Base-by-base conservation (phyloP, 2,888 invertebrate genomes). In the Polyommatus icarus region DNA sequence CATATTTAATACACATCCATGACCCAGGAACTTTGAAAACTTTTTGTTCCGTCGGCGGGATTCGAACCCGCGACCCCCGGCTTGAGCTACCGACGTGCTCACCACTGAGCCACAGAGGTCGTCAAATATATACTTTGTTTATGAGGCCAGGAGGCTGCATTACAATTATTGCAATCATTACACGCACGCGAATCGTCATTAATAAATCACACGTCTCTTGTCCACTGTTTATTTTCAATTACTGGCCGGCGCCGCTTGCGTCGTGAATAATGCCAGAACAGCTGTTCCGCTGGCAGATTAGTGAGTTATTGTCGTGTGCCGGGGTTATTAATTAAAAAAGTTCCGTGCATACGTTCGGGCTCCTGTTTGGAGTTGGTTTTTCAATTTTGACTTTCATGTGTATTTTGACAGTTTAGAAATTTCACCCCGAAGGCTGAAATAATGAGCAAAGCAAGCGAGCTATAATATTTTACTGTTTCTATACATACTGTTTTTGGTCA, bases 211-310 rank as follows among this genome's bases (percentile, higher is more conserved):
- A 81, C 79, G 84, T 80, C 83, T 84, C 86, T 84, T 84, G 88
- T 85, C 82, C 86, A 82, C 84, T 91, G 91, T 90, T 91, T 91
- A 88, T 90, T 90, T 90, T 91, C 90, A 89, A 91, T 91, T 91
- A 90, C 86, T 84, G 86, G 82, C 83, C 84, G 83, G 81, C 81
- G 81, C 78, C 80, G 81, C 61, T 61, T 20, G 61, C 79, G 82
- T 80, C 80, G 80, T 84, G 85, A 84, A 84, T 84, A 85, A 86
- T 84, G 83, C 87, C 82, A 83, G 83, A 84, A 85, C 87, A 86
- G 85, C 85, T 86, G 86, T 84, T 84, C 82, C 82, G 80, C 80
- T 84, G 84, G 84, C 86, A 85, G 86, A 88, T 87, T 88, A 88
- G 86, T 87, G 87, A 86, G 82, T 86, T 86, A 87, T 87, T 83